These are phyloP conservation scores for Ramazzottius varieornatus DNA, from an alignment of 2,888 invertebrate genomes.

Conservation along the genomic window DNA sequence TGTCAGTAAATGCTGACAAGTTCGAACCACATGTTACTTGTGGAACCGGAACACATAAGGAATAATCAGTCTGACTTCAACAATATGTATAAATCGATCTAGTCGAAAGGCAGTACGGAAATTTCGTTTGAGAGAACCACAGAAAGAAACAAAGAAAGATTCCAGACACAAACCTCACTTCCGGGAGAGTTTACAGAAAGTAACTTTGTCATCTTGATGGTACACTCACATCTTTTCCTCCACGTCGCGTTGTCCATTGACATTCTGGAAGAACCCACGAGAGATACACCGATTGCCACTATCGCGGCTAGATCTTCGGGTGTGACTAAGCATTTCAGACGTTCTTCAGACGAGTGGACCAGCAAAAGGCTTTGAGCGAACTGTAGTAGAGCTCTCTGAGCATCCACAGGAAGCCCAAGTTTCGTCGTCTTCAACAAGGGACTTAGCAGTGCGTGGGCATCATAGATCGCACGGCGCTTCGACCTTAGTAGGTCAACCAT, in stretches of 20 bases:
- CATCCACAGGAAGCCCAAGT: background rate
- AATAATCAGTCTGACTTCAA: too few relatives aligned
- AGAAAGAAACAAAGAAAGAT: too few relatives aligned
- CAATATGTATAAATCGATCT: too few relatives aligned
- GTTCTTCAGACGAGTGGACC: background rate
- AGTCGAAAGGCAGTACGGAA: too few relatives aligned
- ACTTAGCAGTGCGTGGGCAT: background rate
- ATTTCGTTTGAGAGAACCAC: too few relatives aligned
- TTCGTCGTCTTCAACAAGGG: background rate
- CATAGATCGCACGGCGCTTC: background rate
- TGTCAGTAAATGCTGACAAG: too few relatives aligned
- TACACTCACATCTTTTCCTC: background rate
- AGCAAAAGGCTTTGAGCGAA: background rate
- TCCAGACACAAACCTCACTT: too few relatives aligned
- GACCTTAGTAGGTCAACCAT: background rate
- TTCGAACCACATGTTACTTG: too few relatives aligned
- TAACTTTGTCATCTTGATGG: background rate
- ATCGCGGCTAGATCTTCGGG: background rate
- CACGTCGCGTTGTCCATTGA: background rate
- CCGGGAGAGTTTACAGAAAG: too few relatives aligned
- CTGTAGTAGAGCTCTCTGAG: background rate
- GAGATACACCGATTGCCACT: background rate
- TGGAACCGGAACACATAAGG: too few relatives aligned
- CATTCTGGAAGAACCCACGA: background rate
- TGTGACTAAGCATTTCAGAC: background rate